phyloP scores from a whole-genome alignment of 2,888 invertebrate genomes.

The Abrostola triplasia region DNA sequence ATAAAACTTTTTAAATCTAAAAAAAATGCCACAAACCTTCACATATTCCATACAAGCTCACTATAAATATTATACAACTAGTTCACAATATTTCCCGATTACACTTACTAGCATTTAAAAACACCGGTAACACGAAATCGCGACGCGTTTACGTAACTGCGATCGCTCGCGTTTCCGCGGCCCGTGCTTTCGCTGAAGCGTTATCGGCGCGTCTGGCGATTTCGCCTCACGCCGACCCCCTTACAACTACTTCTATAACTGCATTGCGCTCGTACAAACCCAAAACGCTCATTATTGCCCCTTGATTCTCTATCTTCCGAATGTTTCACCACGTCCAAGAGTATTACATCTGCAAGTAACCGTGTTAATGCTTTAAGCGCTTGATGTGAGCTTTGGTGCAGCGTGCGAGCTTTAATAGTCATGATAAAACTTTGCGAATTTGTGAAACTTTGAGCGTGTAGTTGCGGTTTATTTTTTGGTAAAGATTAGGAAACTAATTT shows the following conservation, averaged over 20 bases:
- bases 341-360: slow-evolving; percentile 12
- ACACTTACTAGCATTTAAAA: slow-evolving; percentile 47
- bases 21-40: slow-evolving; percentile 65
- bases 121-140: slow-evolving; percentile 46
- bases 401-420: slow-evolving; percentile 24
- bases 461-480: slow-evolving; percentile 12
- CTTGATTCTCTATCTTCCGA: slow-evolving; percentile 40
- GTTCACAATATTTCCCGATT: slow-evolving; percentile 50
- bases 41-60: slow-evolving; percentile 63
- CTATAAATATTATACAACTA: slow-evolving; percentile 53
- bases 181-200: slow-evolving; percentile 80
- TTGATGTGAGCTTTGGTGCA: slow-evolving; percentile 11
- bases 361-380: slow-evolving; percentile 14
- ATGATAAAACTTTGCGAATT: slow-evolving; percentile 17
- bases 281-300: slow-evolving; percentile 49
- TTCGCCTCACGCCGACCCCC: slow-evolving; percentile 66
- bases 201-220: slow-evolving; percentile 79
- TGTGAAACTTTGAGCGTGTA: slow-evolving; percentile 21
- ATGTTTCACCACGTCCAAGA: slow-evolving; percentile 4
- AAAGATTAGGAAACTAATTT: slow-evolving; percentile 6
- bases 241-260: slow-evolving; percentile 73
- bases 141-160: slow-evolving; percentile 69
- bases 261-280: slow-evolving; percentile 79
- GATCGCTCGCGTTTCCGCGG: slow-evolving; percentile 55
- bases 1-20: slow-evolving; percentile 22